These are phyloP conservation scores for Manis javanica DNA, from an alignment of 2,797 vertebrate genomes.

Conservation along the genomic window DNA sequence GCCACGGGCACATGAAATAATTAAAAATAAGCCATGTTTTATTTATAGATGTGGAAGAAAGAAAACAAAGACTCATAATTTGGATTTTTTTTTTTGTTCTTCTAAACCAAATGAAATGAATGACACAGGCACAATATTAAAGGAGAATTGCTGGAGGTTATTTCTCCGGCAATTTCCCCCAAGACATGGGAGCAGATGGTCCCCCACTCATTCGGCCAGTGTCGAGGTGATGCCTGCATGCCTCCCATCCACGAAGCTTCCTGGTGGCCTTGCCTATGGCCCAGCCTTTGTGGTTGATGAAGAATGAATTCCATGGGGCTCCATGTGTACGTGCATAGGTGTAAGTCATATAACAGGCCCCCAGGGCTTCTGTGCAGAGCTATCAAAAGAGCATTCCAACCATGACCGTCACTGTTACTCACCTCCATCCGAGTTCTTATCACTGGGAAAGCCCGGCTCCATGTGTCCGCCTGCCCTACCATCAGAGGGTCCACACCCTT, in stretches of 20 bases:
- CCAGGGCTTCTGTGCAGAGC: accelerated
- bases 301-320: neutral
- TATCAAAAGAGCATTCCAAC: accelerated
- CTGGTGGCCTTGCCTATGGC: neutral
- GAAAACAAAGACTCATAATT: neutral
- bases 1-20: neutral
- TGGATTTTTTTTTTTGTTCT: too few relatives aligned
- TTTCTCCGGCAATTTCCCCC: too few relatives aligned
- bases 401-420: too few relatives aligned
- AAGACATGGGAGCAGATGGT: accelerated
- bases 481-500: too few relatives aligned
- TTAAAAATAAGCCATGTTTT: neutral
- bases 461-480: neutral
- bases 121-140: accelerated
- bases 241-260: accelerated
- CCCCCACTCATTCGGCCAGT: neutral
- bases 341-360: neutral
- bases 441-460: neutral
- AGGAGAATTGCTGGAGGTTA: accelerated
- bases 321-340: accelerated
- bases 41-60: neutral
- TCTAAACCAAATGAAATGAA: neutral
- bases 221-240: neutral
- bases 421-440: neutral
- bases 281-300: neutral